Percentiles rank a stretch among this genome's conserved stretches.
Conservation (phyloP, 2,797 vertebrate genomes). For the Danio jaintianensis region DNA sequence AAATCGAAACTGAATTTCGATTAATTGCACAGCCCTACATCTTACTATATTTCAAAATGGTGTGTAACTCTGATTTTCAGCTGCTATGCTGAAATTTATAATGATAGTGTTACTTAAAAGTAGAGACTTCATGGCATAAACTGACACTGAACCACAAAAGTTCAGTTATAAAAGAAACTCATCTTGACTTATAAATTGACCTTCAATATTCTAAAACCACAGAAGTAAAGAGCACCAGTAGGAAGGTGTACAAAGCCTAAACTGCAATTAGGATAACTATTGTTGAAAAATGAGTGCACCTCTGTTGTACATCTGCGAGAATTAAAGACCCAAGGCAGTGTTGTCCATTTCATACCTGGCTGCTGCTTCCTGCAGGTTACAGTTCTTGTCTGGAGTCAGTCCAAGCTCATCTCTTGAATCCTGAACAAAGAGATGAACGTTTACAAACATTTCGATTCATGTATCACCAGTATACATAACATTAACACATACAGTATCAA, state of each 20-base stretch:
- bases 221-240: too few species aligned
- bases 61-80: background rate
- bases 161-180: background rate
- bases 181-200: too few species aligned
- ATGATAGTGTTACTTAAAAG: background rate
- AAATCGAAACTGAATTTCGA: too few species aligned
- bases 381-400: slow-evolving; percentile 80
- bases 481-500: background rate
- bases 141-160: background rate
- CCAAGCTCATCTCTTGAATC: slow-evolving; percentile 78
- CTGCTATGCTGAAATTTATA: background rate
- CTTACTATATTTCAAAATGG: background rate
- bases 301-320: too few species aligned
- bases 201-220: too few species aligned
- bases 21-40: too few species aligned
- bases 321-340: too few species aligned
- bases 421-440: slow-evolving; percentile 67
- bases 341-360: slow-evolving; percentile 79
- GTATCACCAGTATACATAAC: background rate
- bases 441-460: background rate
- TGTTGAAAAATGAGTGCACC: too few species aligned
- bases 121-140: background rate
- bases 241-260: too few species aligned
- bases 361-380: slow-evolving; percentile 80
- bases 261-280: too few species aligned